Percentiles rank a stretch among this genome's conserved stretches.
Conservation (phyloP, 2,888 invertebrate genomes). For the Epirrhoe alternata region DNA sequence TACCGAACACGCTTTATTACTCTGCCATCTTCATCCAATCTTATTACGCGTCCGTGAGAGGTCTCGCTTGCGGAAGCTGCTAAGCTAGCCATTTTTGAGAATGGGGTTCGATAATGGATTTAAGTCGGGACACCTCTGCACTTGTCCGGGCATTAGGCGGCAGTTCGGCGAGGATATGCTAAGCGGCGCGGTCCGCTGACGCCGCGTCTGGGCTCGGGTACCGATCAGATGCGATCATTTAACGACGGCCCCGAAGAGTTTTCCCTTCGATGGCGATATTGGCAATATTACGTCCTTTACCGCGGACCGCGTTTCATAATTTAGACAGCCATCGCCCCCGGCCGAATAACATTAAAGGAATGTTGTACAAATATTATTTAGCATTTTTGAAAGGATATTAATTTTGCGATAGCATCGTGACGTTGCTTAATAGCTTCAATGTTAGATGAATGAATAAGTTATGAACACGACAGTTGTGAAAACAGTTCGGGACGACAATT, state of each 20-base stretch:
- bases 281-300: conserved; percentile 64
- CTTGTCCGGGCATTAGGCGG: conserved; percentile 69
- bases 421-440: conserved; percentile 34
- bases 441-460: conserved; percentile 11
- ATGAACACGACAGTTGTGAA: conserved; percentile 36
- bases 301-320: conserved; percentile 66
- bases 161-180: conserved; percentile 73
- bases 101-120: conserved; percentile 81
- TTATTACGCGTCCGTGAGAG: conserved; percentile 79
- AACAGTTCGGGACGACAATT: conserved; percentile 32
- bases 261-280: conserved; percentile 68
- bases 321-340: conserved; percentile 61
- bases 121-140: conserved; percentile 67
- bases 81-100: conserved; percentile 79
- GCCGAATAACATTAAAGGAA: conserved; percentile 65
- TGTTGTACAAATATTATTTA: conserved; percentile 65
- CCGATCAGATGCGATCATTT: conserved; percentile 75
- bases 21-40: conserved; percentile 82
- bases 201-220: conserved; percentile 63
- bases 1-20: conserved; percentile 83
- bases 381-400: conserved; percentile 58
- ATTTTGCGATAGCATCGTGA: conserved; percentile 39
- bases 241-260: conserved; percentile 70
- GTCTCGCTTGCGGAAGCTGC: conserved; percentile 63
- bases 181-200: conserved; percentile 74